Evolutionary conservation across 2,113 vertebrate genomes (phyloP).

Genomic region (Ceyx melanurus): DNA sequence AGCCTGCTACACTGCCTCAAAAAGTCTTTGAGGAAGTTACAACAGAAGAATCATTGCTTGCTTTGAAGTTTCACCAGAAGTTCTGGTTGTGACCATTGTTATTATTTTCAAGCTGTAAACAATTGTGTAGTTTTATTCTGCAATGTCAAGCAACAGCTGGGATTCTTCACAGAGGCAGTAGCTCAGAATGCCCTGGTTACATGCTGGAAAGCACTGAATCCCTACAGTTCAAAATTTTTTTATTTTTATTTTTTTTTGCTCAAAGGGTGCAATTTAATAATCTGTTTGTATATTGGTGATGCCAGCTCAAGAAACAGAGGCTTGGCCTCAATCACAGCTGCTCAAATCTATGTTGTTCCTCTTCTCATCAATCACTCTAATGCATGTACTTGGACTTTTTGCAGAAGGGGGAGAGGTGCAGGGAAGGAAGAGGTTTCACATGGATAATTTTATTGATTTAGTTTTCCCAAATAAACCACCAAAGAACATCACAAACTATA

Average conservation of each 20-base stretch:
- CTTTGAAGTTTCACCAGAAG: neutral
- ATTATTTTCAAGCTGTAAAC: neutral
- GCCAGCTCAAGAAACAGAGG: neutral
- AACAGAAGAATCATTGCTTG: neutral
- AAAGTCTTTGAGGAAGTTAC: neutral
- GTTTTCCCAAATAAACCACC: neutral
- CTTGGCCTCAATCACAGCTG: neutral
- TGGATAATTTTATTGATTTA: neutral
- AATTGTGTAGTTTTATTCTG: neutral
- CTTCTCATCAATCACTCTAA: neutral
- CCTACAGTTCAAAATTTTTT: neutral
- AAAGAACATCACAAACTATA: neutral
- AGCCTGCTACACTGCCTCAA: neutral
- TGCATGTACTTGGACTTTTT: neutral
- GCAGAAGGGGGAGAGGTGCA: neutral
- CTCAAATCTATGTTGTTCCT: neutral
- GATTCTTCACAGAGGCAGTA: neutral
- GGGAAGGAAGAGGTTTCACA: neutral
- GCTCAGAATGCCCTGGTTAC: neutral
- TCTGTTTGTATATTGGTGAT: neutral
- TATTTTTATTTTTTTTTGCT: neutral
- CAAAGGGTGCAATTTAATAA: neutral
- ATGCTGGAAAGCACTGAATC: neutral
- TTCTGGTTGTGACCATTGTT: neutral
- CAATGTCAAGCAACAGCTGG: neutral